Evolutionary conservation across 2,888 invertebrate genomes (phyloP).

Genomic region (Dichetophora obliterata): DNA sequence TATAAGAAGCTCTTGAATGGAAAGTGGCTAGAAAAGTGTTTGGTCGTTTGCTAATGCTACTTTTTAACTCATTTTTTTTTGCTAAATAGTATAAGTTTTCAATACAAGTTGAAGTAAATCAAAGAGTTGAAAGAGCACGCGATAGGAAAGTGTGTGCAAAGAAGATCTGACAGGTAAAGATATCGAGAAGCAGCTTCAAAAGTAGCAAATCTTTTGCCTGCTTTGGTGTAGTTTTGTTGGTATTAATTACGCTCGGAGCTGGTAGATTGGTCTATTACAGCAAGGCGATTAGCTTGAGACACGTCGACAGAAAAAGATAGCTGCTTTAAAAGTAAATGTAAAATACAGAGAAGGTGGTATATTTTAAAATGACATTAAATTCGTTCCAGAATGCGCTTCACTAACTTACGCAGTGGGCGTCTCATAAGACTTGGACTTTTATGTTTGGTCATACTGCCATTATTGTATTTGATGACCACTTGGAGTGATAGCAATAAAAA

Average conservation of each 20-base stretch:
- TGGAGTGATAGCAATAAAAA: conserved; percentile 72
- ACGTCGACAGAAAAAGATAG: conserved; percentile 50
- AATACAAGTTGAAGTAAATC: too few species aligned
- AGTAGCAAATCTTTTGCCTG: background rate
- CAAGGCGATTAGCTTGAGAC: conserved; percentile 39
- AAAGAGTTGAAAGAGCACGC: too few species aligned
- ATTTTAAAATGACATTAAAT: background rate
- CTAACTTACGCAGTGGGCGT: conserved; percentile 74
- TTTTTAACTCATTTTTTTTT: too few species aligned
- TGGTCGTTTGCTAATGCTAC: too few species aligned
- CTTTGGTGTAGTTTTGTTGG: background rate
- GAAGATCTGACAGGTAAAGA: background rate
- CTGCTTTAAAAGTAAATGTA: background rate
- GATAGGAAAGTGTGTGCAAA: background rate
- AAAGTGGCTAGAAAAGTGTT: too few species aligned
- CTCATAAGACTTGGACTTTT: conserved; percentile 73
- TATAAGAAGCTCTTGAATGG: too few species aligned
- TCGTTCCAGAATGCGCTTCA: conserved; percentile 72
- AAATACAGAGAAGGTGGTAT: background rate
- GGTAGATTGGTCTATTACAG: too few species aligned
- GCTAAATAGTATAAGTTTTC: too few species aligned
- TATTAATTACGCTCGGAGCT: background rate
- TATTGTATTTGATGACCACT: conserved; percentile 76
- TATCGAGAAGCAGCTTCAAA: background rate
- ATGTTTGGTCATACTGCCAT: conserved; percentile 72